Evolutionary conservation across 2,888 invertebrate species (phyloP).

Genomic region (Microchrysa polita): DNA sequence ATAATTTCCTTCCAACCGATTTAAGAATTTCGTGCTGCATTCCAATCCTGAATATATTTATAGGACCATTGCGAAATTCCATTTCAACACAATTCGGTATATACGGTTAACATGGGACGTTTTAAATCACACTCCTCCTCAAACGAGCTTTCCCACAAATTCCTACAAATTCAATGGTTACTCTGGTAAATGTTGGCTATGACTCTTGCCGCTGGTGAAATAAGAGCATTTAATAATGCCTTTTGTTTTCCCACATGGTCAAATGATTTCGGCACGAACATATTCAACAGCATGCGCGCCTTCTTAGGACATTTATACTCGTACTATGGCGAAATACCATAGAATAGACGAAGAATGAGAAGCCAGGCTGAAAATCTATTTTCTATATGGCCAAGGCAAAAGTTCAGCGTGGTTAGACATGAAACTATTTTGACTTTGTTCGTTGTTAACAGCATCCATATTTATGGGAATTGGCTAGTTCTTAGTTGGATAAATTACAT

Average conservation of each 20-base stretch:
- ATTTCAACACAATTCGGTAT: not conserved
- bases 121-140: no score
- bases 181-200: no score
- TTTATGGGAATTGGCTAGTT: no score
- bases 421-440: conserved; percentile 9
- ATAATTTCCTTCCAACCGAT: not conserved
- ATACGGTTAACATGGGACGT: not conserved
- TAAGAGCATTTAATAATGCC: conserved; percentile 10
- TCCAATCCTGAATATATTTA: not conserved
- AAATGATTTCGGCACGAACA: no score
- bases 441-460: not conserved
- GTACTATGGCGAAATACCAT: no score
- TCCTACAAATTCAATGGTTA: not conserved
- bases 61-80: not conserved
- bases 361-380: conserved; percentile 21
- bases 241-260: conserved; percentile 18
- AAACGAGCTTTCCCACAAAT: no score
- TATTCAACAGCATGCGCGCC: no score
- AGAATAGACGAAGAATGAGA: not conserved
- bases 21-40: conserved; percentile 1
- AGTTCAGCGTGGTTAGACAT: conserved; percentile 5
- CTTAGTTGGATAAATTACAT: not conserved
- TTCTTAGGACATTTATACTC: no score
- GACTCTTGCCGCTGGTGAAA: not conserved
- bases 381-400: not conserved